Evolutionary conservation across 1,140 invertebrate genomes (phyloP).

Genomic region (Drosophila sechellia): DNA sequence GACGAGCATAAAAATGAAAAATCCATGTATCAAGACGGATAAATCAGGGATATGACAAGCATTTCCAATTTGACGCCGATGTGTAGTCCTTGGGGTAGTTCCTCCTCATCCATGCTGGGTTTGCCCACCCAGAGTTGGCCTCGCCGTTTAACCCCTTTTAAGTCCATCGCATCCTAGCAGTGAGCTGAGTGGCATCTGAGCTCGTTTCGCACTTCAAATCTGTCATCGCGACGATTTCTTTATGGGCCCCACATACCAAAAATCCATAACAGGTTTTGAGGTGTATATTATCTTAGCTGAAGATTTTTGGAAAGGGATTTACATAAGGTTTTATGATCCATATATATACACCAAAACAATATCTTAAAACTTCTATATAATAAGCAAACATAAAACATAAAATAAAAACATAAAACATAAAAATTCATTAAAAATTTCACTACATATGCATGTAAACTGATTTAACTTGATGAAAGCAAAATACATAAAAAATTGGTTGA

Average conservation of each 20-base stretch:
- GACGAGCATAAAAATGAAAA: slow-evolving; percentile 72
- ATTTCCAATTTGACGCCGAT: slow-evolving; percentile 82
- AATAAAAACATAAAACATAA: too few relatives aligned
- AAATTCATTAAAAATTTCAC: too few relatives aligned
- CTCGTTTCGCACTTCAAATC: slow-evolving; percentile 65
- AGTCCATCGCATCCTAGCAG: slow-evolving; percentile 17
- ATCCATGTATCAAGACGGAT: slow-evolving; percentile 70
- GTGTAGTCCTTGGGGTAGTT: slow-evolving; percentile 59
- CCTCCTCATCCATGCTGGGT: slow-evolving; percentile 6
- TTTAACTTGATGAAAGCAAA: too few relatives aligned
- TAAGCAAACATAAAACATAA: too few relatives aligned
- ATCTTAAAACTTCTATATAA: too few relatives aligned
- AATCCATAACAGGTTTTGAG: slow-evolving; percentile 22
- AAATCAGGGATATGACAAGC: slow-evolving; percentile 84
- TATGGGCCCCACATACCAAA: slow-evolving; percentile 9
- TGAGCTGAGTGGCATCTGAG: slow-evolving; percentile 66
- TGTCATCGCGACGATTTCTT: slow-evolving; percentile 30
- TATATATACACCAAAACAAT: too few relatives aligned
- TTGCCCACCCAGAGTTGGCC: neutral
- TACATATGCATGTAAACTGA: too few relatives aligned
- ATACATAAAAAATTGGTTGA: too few relatives aligned
- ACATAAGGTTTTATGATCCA: neutral
- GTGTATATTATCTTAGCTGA: neutral
- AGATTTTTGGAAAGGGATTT: neutral
- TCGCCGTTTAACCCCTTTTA: slow-evolving; percentile 66